These are phyloP conservation scores for Agrenia bidenticulata DNA, from an alignment of 2,888 invertebrate genomes.

Conservation along the genomic window DNA sequence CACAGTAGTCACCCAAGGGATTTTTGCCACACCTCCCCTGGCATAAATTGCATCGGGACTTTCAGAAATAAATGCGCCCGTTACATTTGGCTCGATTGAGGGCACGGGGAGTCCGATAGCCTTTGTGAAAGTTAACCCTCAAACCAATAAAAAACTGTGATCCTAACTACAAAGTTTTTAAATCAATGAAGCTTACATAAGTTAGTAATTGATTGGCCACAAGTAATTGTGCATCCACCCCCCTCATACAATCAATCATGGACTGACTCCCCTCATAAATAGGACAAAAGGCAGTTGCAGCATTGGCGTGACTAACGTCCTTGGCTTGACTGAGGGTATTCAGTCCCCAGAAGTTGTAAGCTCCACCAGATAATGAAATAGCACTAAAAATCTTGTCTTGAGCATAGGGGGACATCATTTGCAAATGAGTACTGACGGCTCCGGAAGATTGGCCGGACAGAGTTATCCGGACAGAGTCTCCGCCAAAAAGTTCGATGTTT, in stretches of 20 bases:
- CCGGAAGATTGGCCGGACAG: slow-evolving; percentile 32
- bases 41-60: slow-evolving; percentile 31
- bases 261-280: slow-evolving; percentile 7
- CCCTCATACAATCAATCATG: slow-evolving; percentile 32
- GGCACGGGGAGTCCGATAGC: slow-evolving; percentile 40
- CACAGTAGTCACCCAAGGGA: slow-evolving; percentile 33
- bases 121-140: slow-evolving; percentile 18
- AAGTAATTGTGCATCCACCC: slow-evolving; percentile 30
- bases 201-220: slow-evolving; percentile 40
- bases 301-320: slow-evolving; percentile 27
- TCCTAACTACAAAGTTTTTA: neutral
- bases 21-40: slow-evolving; percentile 30
- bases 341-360: slow-evolving; percentile 41
- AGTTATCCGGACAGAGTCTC: slow-evolving; percentile 22
- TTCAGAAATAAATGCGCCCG: slow-evolving; percentile 35
- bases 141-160: neutral
- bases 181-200: slow-evolving; percentile 21
- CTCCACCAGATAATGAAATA: slow-evolving; percentile 31
- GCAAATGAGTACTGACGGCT: slow-evolving; percentile 33
- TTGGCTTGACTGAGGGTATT: slow-evolving; percentile 21
- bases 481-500: slow-evolving; percentile 28
- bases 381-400: slow-evolving; percentile 30
- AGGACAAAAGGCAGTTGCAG: slow-evolving; percentile 32
- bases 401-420: slow-evolving; percentile 30
- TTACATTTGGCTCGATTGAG: slow-evolving; percentile 34